Conservation (phyloP, 1,140 invertebrate genomes). For the Nilaparvata lugens region DNA sequence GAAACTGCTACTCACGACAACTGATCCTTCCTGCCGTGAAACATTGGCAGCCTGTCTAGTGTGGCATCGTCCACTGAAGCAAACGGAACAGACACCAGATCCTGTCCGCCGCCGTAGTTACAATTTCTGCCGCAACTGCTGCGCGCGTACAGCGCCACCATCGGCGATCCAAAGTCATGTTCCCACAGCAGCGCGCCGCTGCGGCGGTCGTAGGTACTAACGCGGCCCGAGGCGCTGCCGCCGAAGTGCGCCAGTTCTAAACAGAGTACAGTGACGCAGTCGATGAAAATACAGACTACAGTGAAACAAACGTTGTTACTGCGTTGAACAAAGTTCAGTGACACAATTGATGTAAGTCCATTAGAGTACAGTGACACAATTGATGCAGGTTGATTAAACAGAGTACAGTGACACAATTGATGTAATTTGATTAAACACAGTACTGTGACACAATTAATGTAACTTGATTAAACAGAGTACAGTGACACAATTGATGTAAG, state of each 20-base stretch:
- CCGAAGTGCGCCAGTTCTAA: slow-evolving; percentile 79
- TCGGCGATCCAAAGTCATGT: slow-evolving; percentile 74
- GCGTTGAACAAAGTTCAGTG: no score
- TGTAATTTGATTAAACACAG: no score
- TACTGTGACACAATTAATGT: no score
- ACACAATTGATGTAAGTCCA: no score
- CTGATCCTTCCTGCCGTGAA: background rate
- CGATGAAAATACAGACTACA: slow-evolving; percentile 2
- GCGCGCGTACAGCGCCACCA: slow-evolving; percentile 82
- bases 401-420: no score
- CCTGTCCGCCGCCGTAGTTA: slow-evolving; percentile 46
- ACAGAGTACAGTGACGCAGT: slow-evolving; percentile 23
- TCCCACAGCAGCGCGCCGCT: slow-evolving; percentile 77
- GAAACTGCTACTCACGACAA: slow-evolving; percentile 8
- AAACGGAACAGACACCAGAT: slow-evolving; percentile 78
- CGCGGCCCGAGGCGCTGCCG: slow-evolving; percentile 75
- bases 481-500: no score
- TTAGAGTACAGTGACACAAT: no score
- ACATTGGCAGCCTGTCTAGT: slow-evolving; percentile 8
- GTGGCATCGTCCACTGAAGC: slow-evolving; percentile 67
- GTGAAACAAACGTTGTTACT: no score
- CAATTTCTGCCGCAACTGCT: no score
- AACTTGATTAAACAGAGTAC: no score
- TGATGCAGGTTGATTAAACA: no score
- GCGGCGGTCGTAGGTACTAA: slow-evolving; percentile 67